Evolutionary conservation across 2,113 vertebrate genomes (phyloP), one percentile per base, ranked within the genome.

Genomic region (Malurus cyaneus): DNA sequence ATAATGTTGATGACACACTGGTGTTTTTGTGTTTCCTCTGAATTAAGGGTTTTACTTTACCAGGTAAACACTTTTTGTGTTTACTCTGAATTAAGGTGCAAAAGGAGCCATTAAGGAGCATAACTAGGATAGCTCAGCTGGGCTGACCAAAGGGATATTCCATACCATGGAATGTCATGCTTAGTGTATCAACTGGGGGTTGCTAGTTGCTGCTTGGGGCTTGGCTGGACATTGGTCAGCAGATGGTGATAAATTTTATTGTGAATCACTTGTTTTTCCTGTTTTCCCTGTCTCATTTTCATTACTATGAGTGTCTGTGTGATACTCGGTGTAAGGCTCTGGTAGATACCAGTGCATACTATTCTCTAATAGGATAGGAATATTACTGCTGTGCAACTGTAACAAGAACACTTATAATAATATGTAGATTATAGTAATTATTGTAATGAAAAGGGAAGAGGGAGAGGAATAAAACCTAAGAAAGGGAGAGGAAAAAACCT

Each of bases 241-340:
- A 60, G 46, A 18, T 44, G 18, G 32, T 46, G 28, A 29, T 12
- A 18, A 39, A n/a, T 59, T 53, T 50, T 60, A 14, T 20, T 52
- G 23, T 29, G 28, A 72, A 39, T 52, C 36, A 24, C 23, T 59
- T 52, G 10, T 73, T 88, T 80, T 32, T 52, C 52, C 32, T 66
- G 60, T 56, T 36, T 12, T 36, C 36, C 15, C 29, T 24, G 7
- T 52, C 15, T 34, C 29, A 26, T 44, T 88, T 44, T 44, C 4
- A 32, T 59, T 50, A 28, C 1, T 64, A 4, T 49, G 4, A 46
- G 46, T n/a, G 36, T 34, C 34, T 62, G 19, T 0, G 0, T 66
- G 24, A 8, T 46, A 7, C 19, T 66, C 59, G 28, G 15, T 60
- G 17, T 41, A 24, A 67, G n/a, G 24, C 13, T 74, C 7, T 39